A percentile compares a stretch with the other conserved stretches of the same genome.
phyloP scores from a whole-genome alignment of 2,888 invertebrate genomes.

The Gnatocerus cornutus region DNA sequence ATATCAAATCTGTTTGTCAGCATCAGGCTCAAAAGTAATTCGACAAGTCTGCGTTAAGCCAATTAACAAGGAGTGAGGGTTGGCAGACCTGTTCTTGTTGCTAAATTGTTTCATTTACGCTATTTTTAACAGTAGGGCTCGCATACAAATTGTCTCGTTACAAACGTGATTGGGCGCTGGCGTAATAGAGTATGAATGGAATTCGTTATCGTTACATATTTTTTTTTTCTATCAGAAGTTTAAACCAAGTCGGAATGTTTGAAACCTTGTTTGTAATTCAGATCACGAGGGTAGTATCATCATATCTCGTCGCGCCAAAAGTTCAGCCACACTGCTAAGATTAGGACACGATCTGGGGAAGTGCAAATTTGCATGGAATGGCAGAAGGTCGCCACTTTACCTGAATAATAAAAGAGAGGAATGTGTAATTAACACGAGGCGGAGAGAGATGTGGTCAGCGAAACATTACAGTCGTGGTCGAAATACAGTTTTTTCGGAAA shows the following conservation, averaged over 20 bases:
- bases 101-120: slow-evolving; percentile 30
- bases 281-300: slow-evolving; percentile 31
- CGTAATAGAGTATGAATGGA: slow-evolving; percentile 27
- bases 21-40: slow-evolving; percentile 11
- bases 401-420: not conserved
- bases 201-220: slow-evolving; percentile 30
- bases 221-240: slow-evolving; percentile 19
- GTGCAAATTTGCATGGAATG: slow-evolving; percentile 9
- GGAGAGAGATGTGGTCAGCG: too few relatives aligned
- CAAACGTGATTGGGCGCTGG: slow-evolving; percentile 2
- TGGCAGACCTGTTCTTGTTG: not conserved
- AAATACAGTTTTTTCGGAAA: too few relatives aligned
- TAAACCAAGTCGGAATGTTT: slow-evolving; percentile 17
- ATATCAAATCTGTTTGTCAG: slow-evolving; percentile 29
- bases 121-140: slow-evolving; percentile 2
- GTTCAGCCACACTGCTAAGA: slow-evolving; percentile 6
- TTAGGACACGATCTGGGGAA: not conserved
- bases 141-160: slow-evolving; percentile 22
- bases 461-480: too few relatives aligned
- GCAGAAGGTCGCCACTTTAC: not conserved
- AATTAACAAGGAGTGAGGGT: slow-evolving; percentile 27
- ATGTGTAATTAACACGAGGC: too few relatives aligned
- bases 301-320: slow-evolving; percentile 13
- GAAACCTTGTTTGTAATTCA: slow-evolving; percentile 35
- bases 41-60: slow-evolving; percentile 9